Evolutionary conservation across 2,888 invertebrate species (phyloP), one percentile per base, ranked within the genome.

Genomic region (Pseudanteris insignis): DNA sequence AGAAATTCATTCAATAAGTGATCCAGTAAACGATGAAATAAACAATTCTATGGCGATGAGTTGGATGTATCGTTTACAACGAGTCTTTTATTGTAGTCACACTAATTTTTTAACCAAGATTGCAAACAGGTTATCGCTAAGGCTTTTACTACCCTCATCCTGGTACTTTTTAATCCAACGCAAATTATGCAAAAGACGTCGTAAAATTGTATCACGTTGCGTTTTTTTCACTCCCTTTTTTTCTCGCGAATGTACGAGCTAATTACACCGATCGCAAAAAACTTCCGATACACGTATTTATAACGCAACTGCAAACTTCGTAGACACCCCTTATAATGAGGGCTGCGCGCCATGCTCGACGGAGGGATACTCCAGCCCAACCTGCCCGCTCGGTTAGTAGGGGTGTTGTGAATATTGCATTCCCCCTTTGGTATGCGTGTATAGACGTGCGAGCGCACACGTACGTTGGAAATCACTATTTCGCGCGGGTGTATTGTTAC

Each of bases 331-430:
- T 38, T 51, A 61, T 50, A 47, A 59, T 34, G 44, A 36, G 43
- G 11, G 4, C 48, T 46, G 60, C 63, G 40, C 24, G 54, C 38
- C 32, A 51, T 37, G 34, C 37, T 60, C 37, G 50, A 9, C 41
- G 50, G 30, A 50, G 58, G 43, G 55, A 62, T 37, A 54, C 50
- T 33, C 37, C 25, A 54, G 46, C n/a, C 38, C 26, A 61, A 54
- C 57, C 55, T 61, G 54, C 36, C 44, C 33, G 50, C 47, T 47
- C 40, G 36, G 25, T 57, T 57, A 67, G 68, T 69, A 71, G 73
- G 74, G 71, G 72, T 77, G 76, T 76, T 77, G 76, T 74, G 77
- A 78, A 78, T 79, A 78, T 79, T 79, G 77, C 78, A 78, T 78
- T 78, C 74, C 72, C 72, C 64, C 70, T 72, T n/a, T n/a, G n/a